phyloP scores from a whole-genome alignment of 1,140 invertebrate genomes.

The Macrobrachium nipponense region DNA sequence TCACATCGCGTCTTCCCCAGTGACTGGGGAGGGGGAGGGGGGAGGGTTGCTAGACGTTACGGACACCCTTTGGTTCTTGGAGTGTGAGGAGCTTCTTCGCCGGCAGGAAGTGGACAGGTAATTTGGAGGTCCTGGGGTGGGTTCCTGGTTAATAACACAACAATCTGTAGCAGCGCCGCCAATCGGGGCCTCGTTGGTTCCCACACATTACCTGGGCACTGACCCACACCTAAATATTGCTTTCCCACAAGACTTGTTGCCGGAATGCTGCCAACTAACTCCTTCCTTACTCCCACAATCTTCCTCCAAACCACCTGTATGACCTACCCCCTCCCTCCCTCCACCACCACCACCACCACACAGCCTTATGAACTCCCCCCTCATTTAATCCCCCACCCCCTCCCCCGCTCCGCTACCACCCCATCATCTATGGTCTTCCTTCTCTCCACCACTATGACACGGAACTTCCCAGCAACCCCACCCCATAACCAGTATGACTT shows the following conservation, averaged over 20 bases:
- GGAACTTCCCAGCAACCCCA: not conserved
- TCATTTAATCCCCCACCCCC: not conserved
- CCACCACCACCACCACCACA: not conserved
- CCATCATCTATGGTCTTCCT: not conserved
- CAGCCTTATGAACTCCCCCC: not conserved
- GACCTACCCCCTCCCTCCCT: not conserved
- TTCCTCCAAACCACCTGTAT: not conserved
- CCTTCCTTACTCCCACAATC: not conserved
- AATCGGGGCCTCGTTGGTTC: constrained; percentile 12
- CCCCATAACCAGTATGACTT: not conserved
- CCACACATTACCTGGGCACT: constrained; percentile 56
- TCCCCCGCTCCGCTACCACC: not conserved
- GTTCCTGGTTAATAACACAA: not conserved
- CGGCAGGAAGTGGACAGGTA: not conserved
- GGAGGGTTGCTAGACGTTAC: too few relatives aligned
- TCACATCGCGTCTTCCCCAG: too few relatives aligned
- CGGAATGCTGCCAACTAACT: not conserved
- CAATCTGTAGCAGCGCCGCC: constrained; percentile 1
- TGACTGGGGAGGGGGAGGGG: too few relatives aligned
- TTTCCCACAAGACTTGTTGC: constrained; percentile 30
- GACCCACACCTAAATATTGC: constrained; percentile 37
- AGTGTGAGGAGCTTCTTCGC: not conserved
- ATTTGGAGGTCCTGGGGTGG: not conserved
- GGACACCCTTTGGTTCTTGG: too few relatives aligned
- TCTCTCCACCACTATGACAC: not conserved